Evolutionary conservation across 35 echinoderm and acorn worm species (phyloP).

Genomic region (Stichopus chloronotus): DNA sequence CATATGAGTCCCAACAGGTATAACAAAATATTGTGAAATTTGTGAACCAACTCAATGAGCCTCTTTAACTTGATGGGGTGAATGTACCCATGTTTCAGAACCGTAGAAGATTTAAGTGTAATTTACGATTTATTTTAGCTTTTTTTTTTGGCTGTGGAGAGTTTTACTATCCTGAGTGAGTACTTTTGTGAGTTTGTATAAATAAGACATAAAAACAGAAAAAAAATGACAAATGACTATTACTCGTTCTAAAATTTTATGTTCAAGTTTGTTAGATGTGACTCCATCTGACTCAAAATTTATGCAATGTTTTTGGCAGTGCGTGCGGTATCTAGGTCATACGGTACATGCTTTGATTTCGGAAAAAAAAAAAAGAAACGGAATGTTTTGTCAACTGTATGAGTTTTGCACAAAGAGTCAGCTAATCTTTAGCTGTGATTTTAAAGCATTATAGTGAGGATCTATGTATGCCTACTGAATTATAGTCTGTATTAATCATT

Average conservation of each 20-base stretch:
- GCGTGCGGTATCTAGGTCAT: constrained; percentile 28
- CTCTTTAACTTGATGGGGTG: neutral
- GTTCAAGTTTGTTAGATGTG: neutral
- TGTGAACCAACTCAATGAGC: too few species aligned
- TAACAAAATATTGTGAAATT: too few species aligned
- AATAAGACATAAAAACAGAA: neutral
- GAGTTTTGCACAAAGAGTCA: neutral
- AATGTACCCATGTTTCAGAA: neutral
- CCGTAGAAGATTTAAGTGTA: neutral
- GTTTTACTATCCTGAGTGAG: constrained; percentile 18
- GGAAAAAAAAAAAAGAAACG: neutral
- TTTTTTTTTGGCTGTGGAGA: neutral
- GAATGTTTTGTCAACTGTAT: neutral
- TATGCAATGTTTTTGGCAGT: constrained; percentile 24
- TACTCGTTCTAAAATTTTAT: neutral
- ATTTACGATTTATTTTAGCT: constrained; percentile 3
- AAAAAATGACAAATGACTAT: constrained; percentile 8
- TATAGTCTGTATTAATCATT: too few species aligned
- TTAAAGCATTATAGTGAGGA: too few species aligned
- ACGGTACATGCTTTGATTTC: neutral
- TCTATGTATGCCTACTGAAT: too few species aligned
- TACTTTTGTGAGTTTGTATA: constrained; percentile 22
- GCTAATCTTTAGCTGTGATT: too few species aligned
- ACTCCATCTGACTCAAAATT: constrained; percentile 13
- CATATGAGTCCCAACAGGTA: too few species aligned